Conservation (phyloP, 2,888 invertebrate species). For the Morpho achilles region DNA sequence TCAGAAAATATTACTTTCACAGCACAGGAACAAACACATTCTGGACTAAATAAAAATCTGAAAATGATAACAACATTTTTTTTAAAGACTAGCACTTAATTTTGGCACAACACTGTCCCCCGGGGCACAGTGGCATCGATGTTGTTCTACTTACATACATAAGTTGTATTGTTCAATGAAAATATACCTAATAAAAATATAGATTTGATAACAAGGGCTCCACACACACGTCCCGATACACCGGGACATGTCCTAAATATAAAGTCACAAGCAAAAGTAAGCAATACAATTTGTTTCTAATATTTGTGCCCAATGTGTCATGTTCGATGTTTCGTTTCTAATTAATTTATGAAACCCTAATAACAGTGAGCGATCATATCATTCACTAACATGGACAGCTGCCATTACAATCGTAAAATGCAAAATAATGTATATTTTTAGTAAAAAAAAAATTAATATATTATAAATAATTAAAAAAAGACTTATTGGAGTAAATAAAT, state of each 20-base stretch:
- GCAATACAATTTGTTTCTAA: constrained; percentile 55
- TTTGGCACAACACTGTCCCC: constrained; percentile 73
- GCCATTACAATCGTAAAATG: constrained; percentile 75
- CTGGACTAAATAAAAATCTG: constrained; percentile 78
- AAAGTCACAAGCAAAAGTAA: constrained; percentile 59
- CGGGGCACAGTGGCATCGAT: constrained; percentile 64
- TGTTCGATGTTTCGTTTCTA: constrained; percentile 76
- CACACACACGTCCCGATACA: constrained; percentile 45
- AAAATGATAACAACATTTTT: constrained; percentile 77
- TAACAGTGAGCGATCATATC: constrained; percentile 60
- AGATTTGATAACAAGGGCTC: constrained; percentile 49
- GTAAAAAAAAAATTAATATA: constrained; percentile 49
- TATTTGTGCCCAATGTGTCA: constrained; percentile 78
- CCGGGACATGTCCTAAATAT: constrained; percentile 46
- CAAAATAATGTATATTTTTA: constrained; percentile 74
- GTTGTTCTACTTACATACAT: constrained; percentile 64
- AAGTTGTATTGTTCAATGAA: constrained; percentile 55
- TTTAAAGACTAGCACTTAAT: constrained; percentile 77
- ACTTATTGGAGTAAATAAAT: constrained; percentile 78
- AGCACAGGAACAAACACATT: constrained; percentile 77
- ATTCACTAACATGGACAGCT: constrained; percentile 70
- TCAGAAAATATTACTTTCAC: constrained; percentile 65
- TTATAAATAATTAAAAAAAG: constrained; percentile 66
- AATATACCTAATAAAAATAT: constrained; percentile 39
- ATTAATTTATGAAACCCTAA: constrained; percentile 70